phyloP scores from a whole-genome alignment of 2,113 vertebrate species.

The Diglossa brunneiventris region DNA sequence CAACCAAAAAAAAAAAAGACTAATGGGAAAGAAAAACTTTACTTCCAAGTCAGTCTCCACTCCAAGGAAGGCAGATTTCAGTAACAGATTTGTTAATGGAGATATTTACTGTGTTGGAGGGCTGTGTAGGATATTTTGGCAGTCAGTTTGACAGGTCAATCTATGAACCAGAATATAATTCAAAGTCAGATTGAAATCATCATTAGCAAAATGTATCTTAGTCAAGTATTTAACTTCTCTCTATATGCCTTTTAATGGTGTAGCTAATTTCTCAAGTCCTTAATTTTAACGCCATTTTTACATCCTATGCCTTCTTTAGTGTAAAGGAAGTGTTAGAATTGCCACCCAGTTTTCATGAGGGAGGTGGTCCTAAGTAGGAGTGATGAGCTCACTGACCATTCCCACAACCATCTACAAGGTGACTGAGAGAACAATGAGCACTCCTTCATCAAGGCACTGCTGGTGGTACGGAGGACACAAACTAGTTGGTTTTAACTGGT shows the following conservation, averaged over 20 bases:
- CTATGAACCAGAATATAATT: not conserved
- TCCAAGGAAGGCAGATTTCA: not conserved
- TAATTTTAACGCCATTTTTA: not conserved
- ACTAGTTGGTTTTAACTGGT: not conserved
- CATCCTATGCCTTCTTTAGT: not conserved
- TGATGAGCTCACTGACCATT: not conserved
- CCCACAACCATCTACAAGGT: not conserved
- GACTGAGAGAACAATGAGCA: not conserved
- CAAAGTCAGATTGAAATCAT: not conserved
- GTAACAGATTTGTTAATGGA: not conserved
- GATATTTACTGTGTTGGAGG: not conserved
- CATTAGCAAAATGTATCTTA: not conserved
- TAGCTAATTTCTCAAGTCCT: not conserved
- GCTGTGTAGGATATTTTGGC: not conserved
- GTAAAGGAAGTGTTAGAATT: not conserved
- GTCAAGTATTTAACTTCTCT: not conserved
- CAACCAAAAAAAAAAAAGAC: not conserved
- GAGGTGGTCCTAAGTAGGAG: not conserved
- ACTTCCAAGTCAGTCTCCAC: not conserved
- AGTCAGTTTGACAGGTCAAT: not conserved
- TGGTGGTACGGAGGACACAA: rapidly evolving
- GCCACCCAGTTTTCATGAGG: not conserved
- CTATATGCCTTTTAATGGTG: not conserved
- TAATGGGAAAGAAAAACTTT: not conserved
- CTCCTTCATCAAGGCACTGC: not conserved